phyloP scores from a whole-genome alignment of 2,113 vertebrate genomes.

The Alces alces region DNA sequence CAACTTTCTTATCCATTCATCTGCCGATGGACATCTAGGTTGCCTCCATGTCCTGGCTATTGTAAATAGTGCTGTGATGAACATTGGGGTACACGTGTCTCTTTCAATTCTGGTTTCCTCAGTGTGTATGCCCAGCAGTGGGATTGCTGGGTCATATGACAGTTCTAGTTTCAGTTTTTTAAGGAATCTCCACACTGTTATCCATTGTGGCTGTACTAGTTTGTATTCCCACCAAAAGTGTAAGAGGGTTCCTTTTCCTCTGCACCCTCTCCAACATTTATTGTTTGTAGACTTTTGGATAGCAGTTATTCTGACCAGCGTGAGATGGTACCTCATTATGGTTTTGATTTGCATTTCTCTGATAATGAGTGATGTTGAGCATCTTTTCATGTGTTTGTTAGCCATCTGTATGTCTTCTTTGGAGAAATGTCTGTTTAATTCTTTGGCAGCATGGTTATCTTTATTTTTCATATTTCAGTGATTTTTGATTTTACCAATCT shows the following conservation, averaged over 20 bases:
- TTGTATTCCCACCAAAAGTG: background rate
- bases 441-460: background rate
- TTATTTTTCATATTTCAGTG: background rate
- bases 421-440: background rate
- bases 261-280: background rate
- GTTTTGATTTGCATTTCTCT: background rate
- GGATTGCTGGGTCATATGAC: background rate
- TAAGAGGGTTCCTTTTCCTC: background rate
- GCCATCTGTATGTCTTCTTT: background rate
- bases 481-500: background rate
- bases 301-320: background rate
- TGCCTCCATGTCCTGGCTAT: background rate
- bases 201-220: background rate
- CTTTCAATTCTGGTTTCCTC: background rate
- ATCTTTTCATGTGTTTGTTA: background rate
- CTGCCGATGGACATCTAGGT: fast-evolving
- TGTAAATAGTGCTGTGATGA: background rate
- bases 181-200: background rate
- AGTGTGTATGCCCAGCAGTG: background rate
- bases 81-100: background rate
- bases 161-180: background rate
- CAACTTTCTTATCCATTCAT: background rate
- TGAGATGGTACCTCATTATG: background rate
- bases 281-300: background rate
- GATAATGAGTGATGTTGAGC: background rate